Evolutionary conservation across 2,888 invertebrate species (phyloP), one percentile per base, ranked within the genome.

Genomic region (Tigriopus californicus): DNA sequence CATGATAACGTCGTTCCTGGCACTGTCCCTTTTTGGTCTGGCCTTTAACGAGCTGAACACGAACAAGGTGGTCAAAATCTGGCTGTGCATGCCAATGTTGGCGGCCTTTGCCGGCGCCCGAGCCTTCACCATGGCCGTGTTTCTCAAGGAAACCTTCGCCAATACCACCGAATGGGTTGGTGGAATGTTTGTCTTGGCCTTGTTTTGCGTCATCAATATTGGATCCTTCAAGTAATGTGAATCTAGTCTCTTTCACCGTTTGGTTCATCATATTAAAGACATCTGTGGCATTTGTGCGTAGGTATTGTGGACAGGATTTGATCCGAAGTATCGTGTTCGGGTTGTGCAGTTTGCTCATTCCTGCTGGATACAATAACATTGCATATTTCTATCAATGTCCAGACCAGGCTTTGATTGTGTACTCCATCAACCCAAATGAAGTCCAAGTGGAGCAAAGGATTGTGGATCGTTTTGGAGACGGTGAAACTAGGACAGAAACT

Each of bases 251-350:
- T n/a, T n/a, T n/a, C n/a, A n/a, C n/a, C n/a, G n/a, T n/a, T n/a
- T n/a, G n/a, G n/a, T n/a, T n/a, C n/a, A n/a, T n/a, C n/a, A n/a
- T n/a, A n/a, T n/a, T n/a, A n/a, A n/a, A n/a, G n/a, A n/a, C n/a
- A n/a, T n/a, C n/a, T n/a, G n/a, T n/a, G n/a, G n/a, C n/a, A n/a
- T n/a, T n/a, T n/a, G n/a, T n/a, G n/a, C 33, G 33, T 33, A 33
- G 33, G 33, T 33, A 33, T 18, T 18, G 18, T 8, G 46, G 56
- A 1, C 56, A 56, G n/a, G 56, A 56, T 44, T 24, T 20, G 25
- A 33, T 56, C 12, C 5, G 56, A n/a, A 44, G 56, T 46, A n/a
- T 56, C 46, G 20, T 56, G 13, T 56, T 56, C 44, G 56, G 56
- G n/a, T 46, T 41, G n/a, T 56, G 46, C 18, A 25, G 25, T 25